Evolutionary conservation across 2,888 invertebrate genomes (phyloP), one percentile per base, ranked within the genome.

Genomic region (Caenorhabditis imperialis): DNA sequence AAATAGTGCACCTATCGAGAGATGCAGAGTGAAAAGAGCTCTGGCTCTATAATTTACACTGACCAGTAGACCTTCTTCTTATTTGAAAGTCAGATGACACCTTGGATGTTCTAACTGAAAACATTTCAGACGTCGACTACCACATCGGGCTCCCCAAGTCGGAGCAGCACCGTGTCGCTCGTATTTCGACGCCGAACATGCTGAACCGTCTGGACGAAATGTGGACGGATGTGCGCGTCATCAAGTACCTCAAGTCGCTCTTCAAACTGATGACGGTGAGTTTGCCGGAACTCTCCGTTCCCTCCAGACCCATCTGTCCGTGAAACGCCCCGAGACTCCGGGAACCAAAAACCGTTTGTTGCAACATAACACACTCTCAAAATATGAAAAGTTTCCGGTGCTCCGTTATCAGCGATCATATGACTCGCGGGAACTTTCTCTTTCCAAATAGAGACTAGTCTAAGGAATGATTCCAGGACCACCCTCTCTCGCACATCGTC

Each of bases 121-220:
- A n/a, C 20, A 54, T 7, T 83, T 51, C 51, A 88, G 88, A 78
- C 30, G 81, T 88, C 16, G 88, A 88, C 48, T 88, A 86, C 74
- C 79, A 81, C 51, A 81, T 88, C 35, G 88, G 88, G 12, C 78
- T 88, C 33, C 83, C 87, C 2, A 54, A 58, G 2, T 57, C 67
- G 22, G 82, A 81, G 25, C 63, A 74, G 25, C 70, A 76, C 37
- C 67, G 82, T 16, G 82, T 82, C 20, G 82, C 82, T 7, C 61
- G 79, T 27, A 73, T 82, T 40, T 61, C 63, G 10, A 69, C 73
- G 22, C 78, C 77, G 14, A 58, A 58, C 3, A 63, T 62, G 38
- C 12, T 61, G n/a, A 72, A 81, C 33, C 51, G 80, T 47, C 25
- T 77, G 0, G 63, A 62, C 38, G 81, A 81, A 25, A 72, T 81